Evolutionary conservation across 2,797 vertebrate species (phyloP).

Genomic region (Threskiornis aethiopicus): DNA sequence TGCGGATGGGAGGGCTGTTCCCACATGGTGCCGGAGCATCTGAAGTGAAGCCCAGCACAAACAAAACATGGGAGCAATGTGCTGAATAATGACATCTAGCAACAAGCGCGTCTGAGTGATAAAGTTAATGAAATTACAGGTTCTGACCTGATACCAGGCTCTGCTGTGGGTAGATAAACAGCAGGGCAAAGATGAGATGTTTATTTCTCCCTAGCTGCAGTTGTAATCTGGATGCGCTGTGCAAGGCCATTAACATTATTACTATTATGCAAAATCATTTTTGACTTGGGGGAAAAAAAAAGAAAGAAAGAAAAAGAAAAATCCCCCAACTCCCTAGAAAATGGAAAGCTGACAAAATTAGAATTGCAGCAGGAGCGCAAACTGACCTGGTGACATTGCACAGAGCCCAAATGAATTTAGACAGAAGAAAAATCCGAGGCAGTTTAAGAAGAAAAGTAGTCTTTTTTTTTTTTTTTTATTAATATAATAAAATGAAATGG

Average conservation of each 20-base stretch:
- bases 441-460: background rate
- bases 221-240: constrained; percentile 34
- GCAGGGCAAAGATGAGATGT: constrained; percentile 65
- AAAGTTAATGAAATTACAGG: constrained; percentile 70
- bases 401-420: constrained; percentile 41
- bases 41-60: constrained; percentile 13
- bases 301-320: background rate
- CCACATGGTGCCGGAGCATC: background rate
- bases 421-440: background rate
- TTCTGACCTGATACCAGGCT: constrained; percentile 60
- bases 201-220: constrained; percentile 58
- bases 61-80: constrained; percentile 23
- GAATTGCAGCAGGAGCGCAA: constrained; percentile 35
- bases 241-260: constrained; percentile 49
- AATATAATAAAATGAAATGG: background rate
- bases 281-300: background rate
- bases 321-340: constrained; percentile 18
- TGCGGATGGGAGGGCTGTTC: background rate
- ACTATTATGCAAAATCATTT: constrained; percentile 57
- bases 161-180: constrained; percentile 66
- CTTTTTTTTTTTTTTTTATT: background rate
- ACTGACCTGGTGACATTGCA: constrained; percentile 41
- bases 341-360: constrained; percentile 32
- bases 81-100: constrained; percentile 62
- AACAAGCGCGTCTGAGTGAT: constrained; percentile 44